phyloP scores from a whole-genome alignment of 2,888 invertebrate species.

The Ganaspis brasiliensis region DNA sequence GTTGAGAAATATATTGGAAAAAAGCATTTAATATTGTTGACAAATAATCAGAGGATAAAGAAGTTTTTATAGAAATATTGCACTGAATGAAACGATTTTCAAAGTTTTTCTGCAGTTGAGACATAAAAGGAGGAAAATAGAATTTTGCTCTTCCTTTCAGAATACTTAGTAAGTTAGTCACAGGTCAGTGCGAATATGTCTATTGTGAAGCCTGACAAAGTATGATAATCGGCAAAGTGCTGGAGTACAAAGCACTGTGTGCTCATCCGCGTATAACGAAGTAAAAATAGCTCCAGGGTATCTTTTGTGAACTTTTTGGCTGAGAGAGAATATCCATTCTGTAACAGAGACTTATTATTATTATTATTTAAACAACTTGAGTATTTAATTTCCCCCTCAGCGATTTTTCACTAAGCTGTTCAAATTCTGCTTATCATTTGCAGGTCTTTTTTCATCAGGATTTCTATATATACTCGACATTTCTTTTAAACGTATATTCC shows the following conservation, averaged over 20 bases:
- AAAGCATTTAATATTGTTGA: too few species aligned
- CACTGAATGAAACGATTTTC: conserved; percentile 5
- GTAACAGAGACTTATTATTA: background rate
- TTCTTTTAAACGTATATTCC: too few species aligned
- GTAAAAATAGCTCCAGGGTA: conserved; percentile 45
- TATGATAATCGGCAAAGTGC: conserved; percentile 44
- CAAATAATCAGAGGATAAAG: too few species aligned
- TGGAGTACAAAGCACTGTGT: conserved; percentile 35
- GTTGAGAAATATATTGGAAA: too few species aligned
- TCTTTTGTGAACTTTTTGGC: conserved; percentile 36
- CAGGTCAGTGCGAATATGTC: conserved; percentile 57
- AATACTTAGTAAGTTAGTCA: conserved; percentile 57
- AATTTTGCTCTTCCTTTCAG: conserved; percentile 2
- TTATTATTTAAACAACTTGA: background rate
- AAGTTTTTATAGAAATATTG: background rate
- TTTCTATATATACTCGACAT: too few species aligned
- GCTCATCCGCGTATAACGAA: conserved; percentile 35
- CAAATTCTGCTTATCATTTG: background rate
- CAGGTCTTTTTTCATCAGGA: too few species aligned
- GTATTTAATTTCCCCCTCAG: background rate
- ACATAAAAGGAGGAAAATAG: conserved; percentile 2
- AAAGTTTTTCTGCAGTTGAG: background rate
- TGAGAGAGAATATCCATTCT: conserved; percentile 3
- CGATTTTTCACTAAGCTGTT: background rate
- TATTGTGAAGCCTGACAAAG: conserved; percentile 58